These are phyloP conservation scores for Perccottus glenii DNA, from an alignment of 2,113 vertebrate genomes.

Conservation along the genomic window DNA sequence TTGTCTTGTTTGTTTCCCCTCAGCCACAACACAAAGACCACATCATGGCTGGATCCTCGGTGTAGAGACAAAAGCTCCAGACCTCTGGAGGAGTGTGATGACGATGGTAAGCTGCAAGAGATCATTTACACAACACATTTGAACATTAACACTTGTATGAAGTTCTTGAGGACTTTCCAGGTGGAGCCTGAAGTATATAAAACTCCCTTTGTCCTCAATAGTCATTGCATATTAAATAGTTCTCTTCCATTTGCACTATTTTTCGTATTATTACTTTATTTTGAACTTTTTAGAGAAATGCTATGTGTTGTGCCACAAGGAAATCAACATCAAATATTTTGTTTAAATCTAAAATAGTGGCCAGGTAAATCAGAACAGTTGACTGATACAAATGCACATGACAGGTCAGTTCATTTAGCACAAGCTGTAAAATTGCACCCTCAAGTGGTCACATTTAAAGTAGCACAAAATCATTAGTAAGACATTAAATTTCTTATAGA, in stretches of 20 bases:
- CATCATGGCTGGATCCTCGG: constrained; percentile 98
- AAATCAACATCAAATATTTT: too few relatives aligned
- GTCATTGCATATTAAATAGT: background rate
- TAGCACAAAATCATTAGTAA: background rate
- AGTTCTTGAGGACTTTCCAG: constrained; percentile 22
- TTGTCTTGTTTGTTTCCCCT: constrained; percentile 59
- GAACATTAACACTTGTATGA: constrained; percentile 8
- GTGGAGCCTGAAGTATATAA: constrained; percentile 21
- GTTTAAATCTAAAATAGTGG: background rate
- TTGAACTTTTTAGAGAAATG: background rate
- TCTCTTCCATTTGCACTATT: too few relatives aligned
- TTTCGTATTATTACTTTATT: background rate
- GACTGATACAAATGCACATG: constrained; percentile 3
- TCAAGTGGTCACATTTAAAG: constrained; percentile 60
- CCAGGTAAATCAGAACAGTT: background rate
- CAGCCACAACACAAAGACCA: constrained; percentile 99
- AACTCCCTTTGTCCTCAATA: constrained; percentile 6
- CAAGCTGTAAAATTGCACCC: constrained; percentile 64
- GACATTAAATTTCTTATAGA: too few relatives aligned
- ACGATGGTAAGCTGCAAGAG: constrained; percentile 88
- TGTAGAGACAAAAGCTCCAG: constrained; percentile 94
- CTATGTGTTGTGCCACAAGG: too few relatives aligned
- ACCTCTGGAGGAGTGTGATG: constrained; percentile 97
- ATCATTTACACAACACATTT: constrained; percentile 13
- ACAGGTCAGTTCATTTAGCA: background rate